A percentile compares a stretch with the other conserved stretches of the same genome.
These are phyloP conservation scores for Talpa occidentalis DNA, from an alignment of 2,113 vertebrate species.

Conservation along the genomic window DNA sequence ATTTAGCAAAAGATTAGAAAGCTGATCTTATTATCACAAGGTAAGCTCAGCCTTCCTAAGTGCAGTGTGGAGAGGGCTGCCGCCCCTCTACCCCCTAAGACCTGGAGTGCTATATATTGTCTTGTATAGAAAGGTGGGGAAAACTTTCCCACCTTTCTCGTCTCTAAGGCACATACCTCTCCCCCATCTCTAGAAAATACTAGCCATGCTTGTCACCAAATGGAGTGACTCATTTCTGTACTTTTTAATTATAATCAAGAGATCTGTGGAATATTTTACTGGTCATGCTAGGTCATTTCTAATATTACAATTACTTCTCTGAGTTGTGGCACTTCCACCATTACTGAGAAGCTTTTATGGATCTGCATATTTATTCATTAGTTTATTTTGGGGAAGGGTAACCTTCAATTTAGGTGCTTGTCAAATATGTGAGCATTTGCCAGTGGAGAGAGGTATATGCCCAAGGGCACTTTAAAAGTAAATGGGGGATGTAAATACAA, in stretches of 20 bases:
- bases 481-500: slow-evolving; percentile 71
- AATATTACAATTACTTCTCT: slow-evolving; percentile 21
- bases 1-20: slow-evolving; percentile 93
- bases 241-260: slow-evolving; percentile 40
- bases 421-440: slow-evolving; percentile 65
- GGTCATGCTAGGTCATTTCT: slow-evolving; percentile 38
- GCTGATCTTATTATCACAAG: slow-evolving; percentile 92
- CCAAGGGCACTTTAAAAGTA: slow-evolving; percentile 74
- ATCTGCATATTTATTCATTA: slow-evolving; percentile 22
- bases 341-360: slow-evolving; percentile 57
- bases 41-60: slow-evolving; percentile 91
- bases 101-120: slow-evolving; percentile 79
- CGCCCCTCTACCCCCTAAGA: slow-evolving; percentile 76
- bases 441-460: slow-evolving; percentile 84
- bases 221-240: slow-evolving; percentile 1
- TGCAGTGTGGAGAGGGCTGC: slow-evolving; percentile 85
- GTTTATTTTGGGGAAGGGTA: slow-evolving; percentile 61
- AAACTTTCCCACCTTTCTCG: slow-evolving; percentile 77
- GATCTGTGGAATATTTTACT: slow-evolving; percentile 5
- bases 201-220: slow-evolving; percentile 20
- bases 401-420: slow-evolving; percentile 70
- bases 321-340: slow-evolving; percentile 55
- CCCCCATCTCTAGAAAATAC: slow-evolving; percentile 78
- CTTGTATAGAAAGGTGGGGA: slow-evolving; percentile 81
- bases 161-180: slow-evolving; percentile 87